Evolutionary conservation across 2,113 vertebrate genomes (phyloP).

Genomic region (Nothobranchius kuhntae): DNA sequence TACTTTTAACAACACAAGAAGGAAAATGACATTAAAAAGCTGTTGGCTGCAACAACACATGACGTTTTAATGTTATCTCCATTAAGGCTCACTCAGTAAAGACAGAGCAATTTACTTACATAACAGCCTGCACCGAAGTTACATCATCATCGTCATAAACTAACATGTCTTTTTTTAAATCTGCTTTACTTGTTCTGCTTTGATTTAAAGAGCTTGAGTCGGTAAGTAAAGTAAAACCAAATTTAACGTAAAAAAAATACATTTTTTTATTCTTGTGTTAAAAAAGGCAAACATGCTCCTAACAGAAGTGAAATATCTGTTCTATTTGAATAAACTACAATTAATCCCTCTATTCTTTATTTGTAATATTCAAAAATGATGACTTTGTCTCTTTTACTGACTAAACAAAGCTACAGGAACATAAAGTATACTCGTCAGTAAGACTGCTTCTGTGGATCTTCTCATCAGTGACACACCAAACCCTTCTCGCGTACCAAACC

Average conservation of each 20-base stretch:
- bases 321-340: too few species aligned
- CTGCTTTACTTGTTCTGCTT: neutral
- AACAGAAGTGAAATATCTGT: too few species aligned
- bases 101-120: slow-evolving; percentile 28
- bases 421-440: too few species aligned
- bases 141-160: slow-evolving; percentile 9
- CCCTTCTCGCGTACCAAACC: slow-evolving; percentile 19
- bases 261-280: too few species aligned
- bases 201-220: neutral
- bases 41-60: slow-evolving; percentile 37
- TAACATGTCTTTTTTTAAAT: neutral
- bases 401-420: too few species aligned
- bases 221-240: neutral
- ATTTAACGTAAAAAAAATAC: neutral
- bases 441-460: slow-evolving; percentile 9
- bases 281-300: too few species aligned
- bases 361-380: too few species aligned
- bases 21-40: slow-evolving; percentile 42
- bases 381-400: too few species aligned
- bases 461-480: neutral
- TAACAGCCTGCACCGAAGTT: slow-evolving; percentile 13
- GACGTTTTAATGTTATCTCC: slow-evolving; percentile 37
- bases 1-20: slow-evolving; percentile 26
- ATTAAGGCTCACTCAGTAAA: slow-evolving; percentile 38
- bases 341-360: too few species aligned